Percentiles rank a stretch among this genome's conserved stretches.
phyloP scores from a whole-genome alignment of 1,140 invertebrate species.

The Sweltsa coloradensis region DNA sequence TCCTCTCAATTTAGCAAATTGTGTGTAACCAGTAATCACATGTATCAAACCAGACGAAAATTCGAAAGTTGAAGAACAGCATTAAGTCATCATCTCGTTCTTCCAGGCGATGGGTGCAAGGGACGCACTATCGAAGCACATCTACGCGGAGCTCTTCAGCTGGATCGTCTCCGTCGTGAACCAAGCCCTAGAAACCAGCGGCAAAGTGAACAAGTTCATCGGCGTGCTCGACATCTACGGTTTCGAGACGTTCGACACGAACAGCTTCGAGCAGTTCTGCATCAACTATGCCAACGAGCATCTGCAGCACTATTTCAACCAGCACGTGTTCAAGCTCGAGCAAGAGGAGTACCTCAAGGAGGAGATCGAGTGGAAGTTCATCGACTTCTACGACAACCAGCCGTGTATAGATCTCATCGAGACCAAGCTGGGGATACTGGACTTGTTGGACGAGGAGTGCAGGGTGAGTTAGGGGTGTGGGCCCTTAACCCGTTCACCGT shows the following conservation, averaged over 20 bases:
- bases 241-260: constrained; percentile 96
- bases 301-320: constrained; percentile 96
- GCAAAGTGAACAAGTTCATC: constrained; percentile 46
- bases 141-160: constrained; percentile 89
- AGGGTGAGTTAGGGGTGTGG: constrained; percentile 45
- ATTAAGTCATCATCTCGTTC: no score
- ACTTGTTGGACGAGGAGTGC: constrained; percentile 94
- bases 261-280: constrained; percentile 98
- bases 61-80: no score
- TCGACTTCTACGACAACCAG: constrained; percentile 98
- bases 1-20: no score
- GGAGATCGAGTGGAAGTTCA: constrained; percentile 96
- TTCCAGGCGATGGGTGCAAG: constrained; percentile 61
- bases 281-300: constrained; percentile 99
- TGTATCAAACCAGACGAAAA: no score
- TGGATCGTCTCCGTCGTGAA: constrained; percentile 88
- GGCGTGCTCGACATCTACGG: constrained; percentile 97
- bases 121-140: constrained; percentile 90
- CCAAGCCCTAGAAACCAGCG: constrained; percentile 49
- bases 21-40: no score
- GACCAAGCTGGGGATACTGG: constrained; percentile 86
- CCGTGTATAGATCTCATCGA: constrained; percentile 98
- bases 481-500: no score
- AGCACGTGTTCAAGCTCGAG: constrained; percentile 96
- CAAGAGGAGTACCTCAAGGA: constrained; percentile 97